A percentile compares a stretch with the other conserved stretches of the same genome.
phyloP scores from a whole-genome alignment of 1,140 invertebrate genomes.

The Zaprionus inermis region DNA sequence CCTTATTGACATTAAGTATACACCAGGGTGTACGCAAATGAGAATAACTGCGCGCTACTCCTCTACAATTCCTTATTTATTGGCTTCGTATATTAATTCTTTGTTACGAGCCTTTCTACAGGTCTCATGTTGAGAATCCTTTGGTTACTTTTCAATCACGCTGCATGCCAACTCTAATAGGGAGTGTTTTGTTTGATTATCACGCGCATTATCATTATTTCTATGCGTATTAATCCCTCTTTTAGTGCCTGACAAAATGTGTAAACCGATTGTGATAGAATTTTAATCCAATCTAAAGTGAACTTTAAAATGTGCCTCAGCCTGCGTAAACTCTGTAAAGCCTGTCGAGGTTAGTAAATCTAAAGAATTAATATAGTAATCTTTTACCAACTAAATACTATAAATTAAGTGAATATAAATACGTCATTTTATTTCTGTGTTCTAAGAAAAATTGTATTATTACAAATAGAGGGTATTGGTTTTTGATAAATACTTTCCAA shows the following conservation, averaged over 20 bases:
- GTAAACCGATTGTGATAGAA: slow-evolving; percentile 11
- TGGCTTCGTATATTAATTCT: too few relatives aligned
- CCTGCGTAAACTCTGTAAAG: slow-evolving; percentile 62
- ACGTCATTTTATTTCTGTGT: neutral
- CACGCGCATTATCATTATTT: too few relatives aligned
- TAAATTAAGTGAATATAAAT: neutral
- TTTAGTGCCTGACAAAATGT: slow-evolving; percentile 44
- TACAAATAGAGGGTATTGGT: too few relatives aligned
- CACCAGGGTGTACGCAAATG: slow-evolving; percentile 48
- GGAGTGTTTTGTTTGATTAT: too few relatives aligned
- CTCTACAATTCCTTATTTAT: too few relatives aligned
- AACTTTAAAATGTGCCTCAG: slow-evolving; percentile 60
- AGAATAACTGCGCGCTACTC: neutral
- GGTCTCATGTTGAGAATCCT: too few relatives aligned
- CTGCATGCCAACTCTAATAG: too few relatives aligned
- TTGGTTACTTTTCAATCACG: too few relatives aligned
- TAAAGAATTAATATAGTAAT: neutral
- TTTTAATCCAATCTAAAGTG: slow-evolving; percentile 5
- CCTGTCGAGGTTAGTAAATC: slow-evolving; percentile 69
- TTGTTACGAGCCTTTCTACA: too few relatives aligned
- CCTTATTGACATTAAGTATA: slow-evolving; percentile 68
- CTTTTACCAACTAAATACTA: neutral
- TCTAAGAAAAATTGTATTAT: too few relatives aligned
- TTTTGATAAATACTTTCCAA: too few relatives aligned
- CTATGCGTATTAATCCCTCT: neutral